These are phyloP conservation scores for Polydrusus cervinus DNA, from an alignment of 2,888 invertebrate species.

Conservation along the genomic window DNA sequence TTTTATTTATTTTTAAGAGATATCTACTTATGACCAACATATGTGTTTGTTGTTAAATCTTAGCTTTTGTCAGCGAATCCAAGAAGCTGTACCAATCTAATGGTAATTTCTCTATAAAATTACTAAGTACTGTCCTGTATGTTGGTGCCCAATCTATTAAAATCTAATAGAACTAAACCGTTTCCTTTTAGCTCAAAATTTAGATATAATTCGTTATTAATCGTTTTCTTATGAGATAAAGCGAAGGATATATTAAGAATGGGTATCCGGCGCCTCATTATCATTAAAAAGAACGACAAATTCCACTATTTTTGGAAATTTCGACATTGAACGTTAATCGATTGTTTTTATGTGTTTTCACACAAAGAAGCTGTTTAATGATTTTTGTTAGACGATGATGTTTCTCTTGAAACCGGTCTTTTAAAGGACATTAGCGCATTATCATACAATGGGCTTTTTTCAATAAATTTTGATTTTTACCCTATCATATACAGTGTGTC, in stretches of 20 bases:
- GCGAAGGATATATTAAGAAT: not conserved
- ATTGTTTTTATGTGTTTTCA: slow-evolving; percentile 22
- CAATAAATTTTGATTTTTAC: no score
- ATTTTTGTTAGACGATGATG: not conserved
- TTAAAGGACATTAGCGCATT: no score
- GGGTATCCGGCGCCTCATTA: slow-evolving; percentile 18
- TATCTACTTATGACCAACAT: no score
- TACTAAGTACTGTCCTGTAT: not conserved
- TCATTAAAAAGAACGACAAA: not conserved
- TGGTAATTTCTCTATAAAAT: no score
- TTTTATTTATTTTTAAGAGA: no score
- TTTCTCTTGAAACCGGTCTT: not conserved
- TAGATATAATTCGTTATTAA: slow-evolving; percentile 14
- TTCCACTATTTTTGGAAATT: slow-evolving; percentile 31
- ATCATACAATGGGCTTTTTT: no score
- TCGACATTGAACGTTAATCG: slow-evolving; percentile 21
- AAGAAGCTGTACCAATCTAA: no score
- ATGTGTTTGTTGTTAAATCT: no score
- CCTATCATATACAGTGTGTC: no score
- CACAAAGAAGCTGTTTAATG: slow-evolving; percentile 17
- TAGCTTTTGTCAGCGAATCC: no score
- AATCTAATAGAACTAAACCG: slow-evolving; percentile 19
- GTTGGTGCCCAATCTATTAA: slow-evolving; percentile 19
- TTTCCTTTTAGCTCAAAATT: not conserved
- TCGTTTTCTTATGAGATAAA: slow-evolving; percentile 28